Evolutionary conservation across 2,888 invertebrate genomes (phyloP).

Genomic region (Bombyx huttoni): DNA sequence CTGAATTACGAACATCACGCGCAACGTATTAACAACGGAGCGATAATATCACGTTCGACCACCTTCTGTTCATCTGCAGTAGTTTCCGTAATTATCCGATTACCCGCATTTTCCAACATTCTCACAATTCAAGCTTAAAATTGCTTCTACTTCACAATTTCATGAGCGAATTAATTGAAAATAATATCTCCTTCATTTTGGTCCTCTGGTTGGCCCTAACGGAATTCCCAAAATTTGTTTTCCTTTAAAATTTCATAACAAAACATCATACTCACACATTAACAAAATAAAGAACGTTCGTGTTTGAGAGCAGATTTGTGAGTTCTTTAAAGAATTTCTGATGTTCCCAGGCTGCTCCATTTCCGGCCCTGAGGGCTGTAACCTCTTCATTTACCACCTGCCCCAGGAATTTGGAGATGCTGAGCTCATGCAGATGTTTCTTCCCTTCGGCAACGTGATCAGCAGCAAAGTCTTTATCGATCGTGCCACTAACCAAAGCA

Average conservation of each 20-base stretch:
- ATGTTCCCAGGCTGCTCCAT: constrained; percentile 92
- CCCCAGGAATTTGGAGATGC: constrained; percentile 99
- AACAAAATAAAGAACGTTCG: constrained; percentile 5
- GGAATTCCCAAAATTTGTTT: neutral
- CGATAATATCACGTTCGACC: neutral
- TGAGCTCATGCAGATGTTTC: constrained; percentile 99
- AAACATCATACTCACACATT: neutral
- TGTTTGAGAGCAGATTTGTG: constrained; percentile 64
- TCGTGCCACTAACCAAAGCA: constrained; percentile 99
- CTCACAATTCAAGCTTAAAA: neutral
- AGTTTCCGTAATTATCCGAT: neutral
- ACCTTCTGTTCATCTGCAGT: neutral
- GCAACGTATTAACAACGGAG: neutral
- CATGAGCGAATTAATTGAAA: neutral
- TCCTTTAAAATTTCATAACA: neutral
- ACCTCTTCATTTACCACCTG: constrained; percentile 99
- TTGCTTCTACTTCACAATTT: neutral
- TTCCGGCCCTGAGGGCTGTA: constrained; percentile 99
- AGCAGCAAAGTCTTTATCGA: constrained; percentile 99
- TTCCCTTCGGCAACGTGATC: constrained; percentile 99
- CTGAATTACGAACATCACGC: neutral
- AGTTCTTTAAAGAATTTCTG: constrained; percentile 79
- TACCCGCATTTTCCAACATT: neutral
- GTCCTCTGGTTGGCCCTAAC: neutral
- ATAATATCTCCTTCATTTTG: neutral